Conservation (phyloP, 2,113 vertebrate species). For the Boleophthalmus pectinirostris region DNA sequence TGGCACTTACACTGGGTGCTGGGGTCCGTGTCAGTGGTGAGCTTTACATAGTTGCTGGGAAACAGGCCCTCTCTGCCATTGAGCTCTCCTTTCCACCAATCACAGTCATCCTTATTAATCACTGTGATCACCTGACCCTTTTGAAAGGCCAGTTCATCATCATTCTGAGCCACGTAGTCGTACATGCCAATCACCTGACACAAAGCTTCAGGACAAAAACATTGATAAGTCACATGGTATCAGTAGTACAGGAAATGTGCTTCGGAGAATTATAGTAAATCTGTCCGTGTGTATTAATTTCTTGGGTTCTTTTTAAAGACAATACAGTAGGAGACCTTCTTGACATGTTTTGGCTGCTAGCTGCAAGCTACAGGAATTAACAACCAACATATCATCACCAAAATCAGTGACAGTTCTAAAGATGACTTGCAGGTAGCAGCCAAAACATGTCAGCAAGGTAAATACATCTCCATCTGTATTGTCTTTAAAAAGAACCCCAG, state of each 20-base stretch:
- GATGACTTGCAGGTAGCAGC: too few relatives aligned
- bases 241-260: neutral
- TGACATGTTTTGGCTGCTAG: too few relatives aligned
- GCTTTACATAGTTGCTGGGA: constrained; percentile 98
- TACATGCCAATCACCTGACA: constrained; percentile 99
- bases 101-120: constrained; percentile 95
- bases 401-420: too few relatives aligned
- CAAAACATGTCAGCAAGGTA: too few relatives aligned
- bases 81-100: constrained; percentile 99
- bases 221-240: neutral
- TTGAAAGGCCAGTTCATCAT: constrained; percentile 95
- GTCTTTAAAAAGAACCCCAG: too few relatives aligned
- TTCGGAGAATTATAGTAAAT: neutral
- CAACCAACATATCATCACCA: too few relatives aligned
- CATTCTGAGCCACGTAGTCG: constrained; percentile 97
- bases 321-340: too few relatives aligned
- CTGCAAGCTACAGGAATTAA: too few relatives aligned
- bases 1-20: constrained; percentile 98
- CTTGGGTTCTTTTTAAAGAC: too few relatives aligned
- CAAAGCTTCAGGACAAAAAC: constrained; percentile 58
- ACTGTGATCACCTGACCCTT: constrained; percentile 98
- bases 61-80: constrained; percentile 95
- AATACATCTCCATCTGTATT: too few relatives aligned
- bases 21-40: constrained; percentile 95
- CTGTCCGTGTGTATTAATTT: too few relatives aligned